phyloP scores from a whole-genome alignment of 2,888 invertebrate species.

The Lordiphosa andalusiaca region DNA sequence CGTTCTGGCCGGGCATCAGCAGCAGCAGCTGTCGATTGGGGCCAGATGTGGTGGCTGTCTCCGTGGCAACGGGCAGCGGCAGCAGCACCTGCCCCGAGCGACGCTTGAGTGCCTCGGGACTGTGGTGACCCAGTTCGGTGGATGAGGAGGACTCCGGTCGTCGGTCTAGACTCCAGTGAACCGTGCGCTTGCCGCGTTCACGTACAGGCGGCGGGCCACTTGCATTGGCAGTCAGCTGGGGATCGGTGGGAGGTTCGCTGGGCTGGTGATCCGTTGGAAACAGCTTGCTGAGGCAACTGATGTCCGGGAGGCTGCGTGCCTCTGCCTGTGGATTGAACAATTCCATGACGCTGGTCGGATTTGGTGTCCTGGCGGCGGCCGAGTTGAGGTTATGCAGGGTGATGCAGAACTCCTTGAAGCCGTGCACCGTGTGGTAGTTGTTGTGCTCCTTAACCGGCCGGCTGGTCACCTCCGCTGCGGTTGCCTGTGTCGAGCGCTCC shows the following conservation, averaged over 20 bases:
- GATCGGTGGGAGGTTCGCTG: background rate
- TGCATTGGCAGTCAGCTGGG: background rate
- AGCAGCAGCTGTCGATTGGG: conserved; percentile 2
- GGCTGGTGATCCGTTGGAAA: background rate
- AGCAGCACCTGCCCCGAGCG: conserved; percentile 20
- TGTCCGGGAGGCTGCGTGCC: conserved; percentile 34
- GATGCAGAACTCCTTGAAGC: conserved; percentile 56
- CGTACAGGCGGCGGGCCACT: background rate
- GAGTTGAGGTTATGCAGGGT: conserved; percentile 41
- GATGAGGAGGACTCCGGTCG: background rate
- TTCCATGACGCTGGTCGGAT: conserved; percentile 40
- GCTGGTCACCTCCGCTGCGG: too few relatives aligned
- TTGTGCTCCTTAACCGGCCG: background rate
- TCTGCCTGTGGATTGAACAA: conserved; percentile 27
- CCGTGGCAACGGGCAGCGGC: conserved; percentile 20
- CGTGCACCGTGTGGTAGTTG: conserved; percentile 58
- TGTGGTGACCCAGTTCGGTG: background rate
- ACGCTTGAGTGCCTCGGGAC: conserved; percentile 2
- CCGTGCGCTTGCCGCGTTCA: conserved; percentile 14
- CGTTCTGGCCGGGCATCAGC: background rate
- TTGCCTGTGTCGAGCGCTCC: background rate
- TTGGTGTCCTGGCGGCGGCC: background rate
- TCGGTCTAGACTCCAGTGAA: conserved; percentile 37
- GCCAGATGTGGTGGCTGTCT: background rate
- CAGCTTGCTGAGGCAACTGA: conserved; percentile 3